Base-by-base conservation (phyloP, 2,113 vertebrate species). In the Melospiza georgiana region DNA sequence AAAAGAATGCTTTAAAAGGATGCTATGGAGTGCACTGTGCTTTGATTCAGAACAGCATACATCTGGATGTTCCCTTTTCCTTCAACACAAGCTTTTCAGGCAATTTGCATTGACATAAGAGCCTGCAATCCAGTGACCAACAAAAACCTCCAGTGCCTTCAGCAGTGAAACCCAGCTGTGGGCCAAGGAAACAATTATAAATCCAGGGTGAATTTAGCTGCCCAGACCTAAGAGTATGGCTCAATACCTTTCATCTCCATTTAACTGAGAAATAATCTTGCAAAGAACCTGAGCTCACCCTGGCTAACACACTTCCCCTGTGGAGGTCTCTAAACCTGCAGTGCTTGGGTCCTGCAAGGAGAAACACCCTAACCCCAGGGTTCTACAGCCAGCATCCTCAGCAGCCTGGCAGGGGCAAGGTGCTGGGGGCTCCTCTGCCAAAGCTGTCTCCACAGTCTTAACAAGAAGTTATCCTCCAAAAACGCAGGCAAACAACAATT, bases 1-100 rank as follows among this genome's bases (percentile, higher is more conserved):
- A 89, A 90, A 80, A 18, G 30, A 46, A 6, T 63, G 52, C 43
- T 85, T 87, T 75, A 68, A 68, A 92, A 90, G 33, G 62, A 83
- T 57, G 33, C 35, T 71, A 5, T 37, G 46, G 62, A 90, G 49
- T 22, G 15, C 28, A 37, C 19, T 18, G 24, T 74, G 84, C 62
- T 92, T 84, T 87, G 25, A 94, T 49, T 49, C 87, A 93, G 71
- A 84, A 35, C 37, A 63, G 61, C 4, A 0, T 27, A 76, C n/a
- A 77, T 81, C 67, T 85, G 43, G 74, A 87, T 80, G 48, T 41
- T 86, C 87, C 83, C 68, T 52, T n/a, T 75, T 39, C 73, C 92
- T 83, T 59, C 51, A 92, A 61, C 5, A 79, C 67, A 49, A 76
- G 85, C 46, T 67, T 92, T 88, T 66, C 2, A 2, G 63, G 37